Evolutionary conservation across 1,140 invertebrate genomes (phyloP).

Genomic region (Penaeus chinensis): DNA sequence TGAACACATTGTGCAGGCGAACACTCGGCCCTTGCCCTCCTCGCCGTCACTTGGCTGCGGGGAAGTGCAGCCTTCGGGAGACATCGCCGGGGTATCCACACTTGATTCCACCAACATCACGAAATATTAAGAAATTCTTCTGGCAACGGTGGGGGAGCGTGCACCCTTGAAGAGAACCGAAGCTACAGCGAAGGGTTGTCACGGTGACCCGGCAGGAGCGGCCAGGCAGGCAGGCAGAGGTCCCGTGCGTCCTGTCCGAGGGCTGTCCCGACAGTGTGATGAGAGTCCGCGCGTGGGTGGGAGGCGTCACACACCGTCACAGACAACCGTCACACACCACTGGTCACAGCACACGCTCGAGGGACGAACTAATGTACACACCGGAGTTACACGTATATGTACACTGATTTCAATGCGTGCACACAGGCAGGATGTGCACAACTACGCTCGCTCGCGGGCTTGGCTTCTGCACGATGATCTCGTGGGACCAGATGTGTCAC

Average conservation of each 20-base stretch:
- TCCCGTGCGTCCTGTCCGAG: background rate
- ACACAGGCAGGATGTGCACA: background rate
- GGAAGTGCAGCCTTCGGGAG: background rate
- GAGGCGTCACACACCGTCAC: constrained; percentile 43
- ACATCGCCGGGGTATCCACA: background rate
- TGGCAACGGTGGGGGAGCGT: background rate
- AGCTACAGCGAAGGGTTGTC: background rate
- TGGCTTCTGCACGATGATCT: no score
- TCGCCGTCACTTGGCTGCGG: constrained; percentile 2
- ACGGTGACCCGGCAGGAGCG: background rate
- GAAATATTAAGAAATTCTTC: background rate
- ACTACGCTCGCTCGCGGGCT: no score
- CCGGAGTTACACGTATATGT: background rate
- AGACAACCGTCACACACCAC: constrained; percentile 36
- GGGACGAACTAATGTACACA: background rate
- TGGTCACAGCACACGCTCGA: constrained; percentile 20
- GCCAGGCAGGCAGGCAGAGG: constrained; percentile 1
- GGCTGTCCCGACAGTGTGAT: constrained; percentile 29
- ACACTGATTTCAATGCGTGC: background rate
- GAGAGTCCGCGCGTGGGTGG: constrained; percentile 44
- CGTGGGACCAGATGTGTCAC: background rate
- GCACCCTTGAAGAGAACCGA: no score
- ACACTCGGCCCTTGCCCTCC: constrained; percentile 9
- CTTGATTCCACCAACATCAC: background rate
- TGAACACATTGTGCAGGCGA: constrained; percentile 66